A percentile compares a stretch with the other conserved stretches of the same genome.
Conservation (phyloP, 64 coral and sea anemone genomes). For the Montipora capricornis region DNA sequence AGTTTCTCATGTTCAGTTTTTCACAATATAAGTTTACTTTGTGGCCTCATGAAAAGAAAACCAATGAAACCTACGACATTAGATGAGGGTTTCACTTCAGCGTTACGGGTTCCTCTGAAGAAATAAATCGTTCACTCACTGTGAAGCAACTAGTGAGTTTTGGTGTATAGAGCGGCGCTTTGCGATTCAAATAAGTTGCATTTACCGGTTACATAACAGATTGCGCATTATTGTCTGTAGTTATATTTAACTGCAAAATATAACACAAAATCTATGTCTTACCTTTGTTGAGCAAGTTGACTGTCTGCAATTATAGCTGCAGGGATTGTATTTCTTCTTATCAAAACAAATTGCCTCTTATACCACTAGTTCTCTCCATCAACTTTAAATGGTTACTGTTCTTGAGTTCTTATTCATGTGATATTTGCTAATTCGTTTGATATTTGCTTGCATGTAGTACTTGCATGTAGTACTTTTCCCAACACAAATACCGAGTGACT, state of each 20-base stretch:
- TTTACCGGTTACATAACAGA: too few relatives aligned
- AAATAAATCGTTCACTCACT: too few relatives aligned
- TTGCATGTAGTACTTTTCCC: not conserved
- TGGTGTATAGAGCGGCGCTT: not conserved
- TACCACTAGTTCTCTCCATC: not conserved
- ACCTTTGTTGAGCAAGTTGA: not conserved
- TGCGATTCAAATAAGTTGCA: not conserved
- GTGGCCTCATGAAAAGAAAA: too few relatives aligned
- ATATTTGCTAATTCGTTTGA: too few relatives aligned
- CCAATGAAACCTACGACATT: too few relatives aligned
- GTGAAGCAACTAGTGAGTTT: too few relatives aligned
- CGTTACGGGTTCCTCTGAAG: too few relatives aligned
- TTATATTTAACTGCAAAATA: too few relatives aligned
- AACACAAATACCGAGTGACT: not conserved
- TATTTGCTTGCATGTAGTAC: not conserved
- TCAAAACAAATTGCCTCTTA: not conserved
- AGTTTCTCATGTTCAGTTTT: too few relatives aligned
- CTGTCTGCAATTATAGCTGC: not conserved
- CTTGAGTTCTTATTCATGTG: not conserved
- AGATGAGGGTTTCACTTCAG: too few relatives aligned
- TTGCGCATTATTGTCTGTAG: too few relatives aligned
- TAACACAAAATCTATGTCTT: not conserved
- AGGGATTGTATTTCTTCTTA: not conserved
- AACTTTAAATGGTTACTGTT: not conserved
- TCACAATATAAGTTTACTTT: too few relatives aligned